phyloP scores from a whole-genome alignment of 2,797 vertebrate genomes.

The Falco biarmicus region DNA sequence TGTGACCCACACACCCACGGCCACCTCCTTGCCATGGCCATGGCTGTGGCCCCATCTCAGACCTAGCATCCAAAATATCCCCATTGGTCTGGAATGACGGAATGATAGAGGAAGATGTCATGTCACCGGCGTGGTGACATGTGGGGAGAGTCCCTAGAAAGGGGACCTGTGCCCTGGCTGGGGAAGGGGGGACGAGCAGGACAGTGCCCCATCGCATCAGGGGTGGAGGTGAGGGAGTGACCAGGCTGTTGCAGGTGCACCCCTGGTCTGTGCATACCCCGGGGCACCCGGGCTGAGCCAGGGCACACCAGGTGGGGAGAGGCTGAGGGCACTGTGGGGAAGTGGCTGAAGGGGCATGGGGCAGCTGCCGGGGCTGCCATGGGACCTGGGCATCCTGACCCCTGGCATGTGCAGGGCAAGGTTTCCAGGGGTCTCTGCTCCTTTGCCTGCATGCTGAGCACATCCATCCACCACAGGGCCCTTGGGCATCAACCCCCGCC shows the following conservation, averaged over 20 bases:
- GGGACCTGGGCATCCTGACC: not conserved
- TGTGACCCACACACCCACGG: not conserved
- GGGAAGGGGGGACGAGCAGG: not conserved
- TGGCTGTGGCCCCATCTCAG: not conserved
- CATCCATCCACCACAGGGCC: not conserved
- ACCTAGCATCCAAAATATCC: conserved; percentile 28
- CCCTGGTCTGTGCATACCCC: not conserved
- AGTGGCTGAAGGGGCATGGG: not conserved
- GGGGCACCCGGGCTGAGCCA: not conserved
- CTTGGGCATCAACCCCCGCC: not conserved
- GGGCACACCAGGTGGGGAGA: not conserved
- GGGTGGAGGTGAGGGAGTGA: not conserved
- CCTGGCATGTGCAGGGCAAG: not conserved
- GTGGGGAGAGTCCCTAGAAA: not conserved
- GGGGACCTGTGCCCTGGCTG: not conserved
- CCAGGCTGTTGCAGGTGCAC: not conserved
- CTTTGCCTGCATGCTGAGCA: not conserved
- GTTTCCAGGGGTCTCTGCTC: not conserved
- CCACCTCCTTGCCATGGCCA: not conserved
- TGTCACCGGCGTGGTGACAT: not conserved
- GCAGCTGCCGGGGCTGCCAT: not conserved
- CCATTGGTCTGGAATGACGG: not conserved
- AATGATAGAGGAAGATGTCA: not conserved
- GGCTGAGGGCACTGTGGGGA: not conserved
- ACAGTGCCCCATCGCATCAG: fast-evolving